Evolutionary conservation across 35 echinoderm and acorn worm species (phyloP).

Genomic region (Strongylocentrotus purpuratus): DNA sequence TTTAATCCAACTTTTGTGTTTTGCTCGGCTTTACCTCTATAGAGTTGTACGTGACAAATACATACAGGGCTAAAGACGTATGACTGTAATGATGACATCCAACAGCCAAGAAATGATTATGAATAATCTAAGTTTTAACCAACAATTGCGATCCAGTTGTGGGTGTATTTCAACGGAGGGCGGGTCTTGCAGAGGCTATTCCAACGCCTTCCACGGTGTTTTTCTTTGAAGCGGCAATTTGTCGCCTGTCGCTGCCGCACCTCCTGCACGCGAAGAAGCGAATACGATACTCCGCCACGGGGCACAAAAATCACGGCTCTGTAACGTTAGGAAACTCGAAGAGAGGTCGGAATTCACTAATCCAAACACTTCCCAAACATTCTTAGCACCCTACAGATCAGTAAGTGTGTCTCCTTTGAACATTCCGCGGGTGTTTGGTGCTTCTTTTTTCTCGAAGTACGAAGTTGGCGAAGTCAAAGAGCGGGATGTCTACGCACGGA

Average conservation of each 20-base stretch:
- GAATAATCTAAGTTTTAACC: neutral
- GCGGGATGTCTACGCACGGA: neutral
- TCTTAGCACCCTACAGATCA: neutral
- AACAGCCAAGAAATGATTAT: neutral
- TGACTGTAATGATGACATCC: neutral
- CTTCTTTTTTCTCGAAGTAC: neutral
- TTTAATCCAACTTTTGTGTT: neutral
- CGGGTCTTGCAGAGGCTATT: neutral
- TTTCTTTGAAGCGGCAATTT: neutral
- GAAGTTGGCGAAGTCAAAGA: too few species aligned
- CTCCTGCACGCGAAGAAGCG: neutral
- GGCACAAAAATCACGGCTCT: slow-evolving; percentile 1
- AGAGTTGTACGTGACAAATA: neutral
- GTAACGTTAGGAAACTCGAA: neutral
- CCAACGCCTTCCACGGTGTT: neutral
- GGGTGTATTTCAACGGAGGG: neutral
- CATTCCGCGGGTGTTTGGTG: neutral
- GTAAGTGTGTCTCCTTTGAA: neutral
- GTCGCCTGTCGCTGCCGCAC: slow-evolving; percentile 29
- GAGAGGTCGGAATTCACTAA: slow-evolving; percentile 14
- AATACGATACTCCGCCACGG: slow-evolving; percentile 32
- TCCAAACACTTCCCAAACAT: slow-evolving; percentile 21
- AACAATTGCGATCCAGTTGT: neutral
- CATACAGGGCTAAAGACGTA: neutral
- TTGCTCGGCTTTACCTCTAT: neutral